Evolutionary conservation across 1,140 invertebrate species (phyloP).

Genomic region (Penaeus chinensis): DNA sequence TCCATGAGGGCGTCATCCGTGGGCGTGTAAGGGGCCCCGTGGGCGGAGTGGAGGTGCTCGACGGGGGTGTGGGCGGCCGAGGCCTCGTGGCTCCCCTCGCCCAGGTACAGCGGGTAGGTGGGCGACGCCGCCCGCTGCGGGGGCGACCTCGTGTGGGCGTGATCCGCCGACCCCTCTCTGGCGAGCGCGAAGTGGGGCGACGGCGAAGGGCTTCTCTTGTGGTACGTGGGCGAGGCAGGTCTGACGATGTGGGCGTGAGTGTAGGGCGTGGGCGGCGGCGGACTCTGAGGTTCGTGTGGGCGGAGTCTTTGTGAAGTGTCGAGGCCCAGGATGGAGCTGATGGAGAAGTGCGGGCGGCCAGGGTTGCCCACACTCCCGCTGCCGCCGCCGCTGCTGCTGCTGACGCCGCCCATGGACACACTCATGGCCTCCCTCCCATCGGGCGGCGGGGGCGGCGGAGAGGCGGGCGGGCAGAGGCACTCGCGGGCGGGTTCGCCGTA

Average conservation of each 20-base stretch:
- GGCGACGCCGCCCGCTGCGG: slow-evolving; percentile 29
- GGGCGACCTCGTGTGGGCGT: slow-evolving; percentile 2
- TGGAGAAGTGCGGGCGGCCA: slow-evolving; percentile 61
- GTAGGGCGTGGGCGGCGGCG: background rate
- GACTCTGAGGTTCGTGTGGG: slow-evolving; percentile 18
- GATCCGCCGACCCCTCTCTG: no score
- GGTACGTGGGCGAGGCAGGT: background rate
- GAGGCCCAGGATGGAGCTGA: slow-evolving; percentile 61
- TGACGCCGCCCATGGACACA: slow-evolving; percentile 16
- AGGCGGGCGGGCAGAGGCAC: slow-evolving; percentile 29
- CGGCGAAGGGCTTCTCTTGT: slow-evolving; percentile 9
- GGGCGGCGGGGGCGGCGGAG: slow-evolving; percentile 3
- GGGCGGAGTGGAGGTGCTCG: slow-evolving; percentile 1
- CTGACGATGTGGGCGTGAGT: background rate
- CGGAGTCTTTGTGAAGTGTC: slow-evolving; percentile 28
- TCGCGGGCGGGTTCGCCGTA: slow-evolving; percentile 5
- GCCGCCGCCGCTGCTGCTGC: slow-evolving; percentile 10
- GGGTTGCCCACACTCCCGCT: slow-evolving; percentile 19
- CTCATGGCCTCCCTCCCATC: background rate
- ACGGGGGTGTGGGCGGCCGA: slow-evolving; percentile 1
- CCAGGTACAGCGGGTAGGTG: slow-evolving; percentile 36
- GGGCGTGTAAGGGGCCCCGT: background rate
- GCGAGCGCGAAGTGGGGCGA: background rate
- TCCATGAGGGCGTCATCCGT: slow-evolving; percentile 36
- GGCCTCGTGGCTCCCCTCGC: slow-evolving; percentile 21